Percentiles rank a stretch among this genome's conserved stretches.
Conservation (phyloP, 1,140 invertebrate genomes). For the Cydia amplana region DNA sequence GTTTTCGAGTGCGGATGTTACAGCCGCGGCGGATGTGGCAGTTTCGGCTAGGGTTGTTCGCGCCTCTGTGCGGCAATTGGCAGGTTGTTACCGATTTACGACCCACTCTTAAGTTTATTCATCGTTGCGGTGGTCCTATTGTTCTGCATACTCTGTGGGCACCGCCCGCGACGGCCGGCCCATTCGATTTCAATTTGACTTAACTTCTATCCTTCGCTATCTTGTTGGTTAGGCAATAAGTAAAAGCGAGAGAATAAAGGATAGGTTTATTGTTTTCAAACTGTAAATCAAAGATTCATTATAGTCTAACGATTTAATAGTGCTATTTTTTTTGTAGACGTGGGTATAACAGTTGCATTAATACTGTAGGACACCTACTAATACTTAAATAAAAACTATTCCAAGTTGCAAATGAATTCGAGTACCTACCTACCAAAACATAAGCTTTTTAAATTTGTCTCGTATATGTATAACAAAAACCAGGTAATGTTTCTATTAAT, state of each 20-base stretch:
- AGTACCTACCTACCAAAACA: not conserved
- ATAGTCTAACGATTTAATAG: not conserved
- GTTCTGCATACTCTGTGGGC: conserved; percentile 64
- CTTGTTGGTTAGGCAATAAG: not conserved
- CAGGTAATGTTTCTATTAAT: not conserved
- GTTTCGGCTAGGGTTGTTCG: conserved; percentile 64
- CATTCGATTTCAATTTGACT: conserved; percentile 23
- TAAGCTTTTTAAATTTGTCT: not conserved
- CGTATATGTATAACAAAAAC: not conserved
- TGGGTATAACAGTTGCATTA: too few species aligned
- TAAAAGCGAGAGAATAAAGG: not conserved
- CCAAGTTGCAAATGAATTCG: too few species aligned
- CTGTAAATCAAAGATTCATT: not conserved
- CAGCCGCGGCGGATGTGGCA: conserved; percentile 70
- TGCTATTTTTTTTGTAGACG: too few species aligned
- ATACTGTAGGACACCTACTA: too few species aligned
- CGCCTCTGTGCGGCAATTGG: conserved; percentile 77
- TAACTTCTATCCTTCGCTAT: not conserved
- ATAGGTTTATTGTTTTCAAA: not conserved
- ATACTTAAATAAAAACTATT: too few species aligned
- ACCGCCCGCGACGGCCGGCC: conserved; percentile 45
- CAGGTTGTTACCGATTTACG: conserved; percentile 76
- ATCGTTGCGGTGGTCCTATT: conserved; percentile 76
- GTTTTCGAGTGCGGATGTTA: conserved; percentile 74
- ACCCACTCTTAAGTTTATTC: conserved; percentile 75